Percentiles rank a stretch among this genome's conserved stretches.
Conservation (phyloP, 1,140 invertebrate species). For the Anoplophora glabripennis region DNA sequence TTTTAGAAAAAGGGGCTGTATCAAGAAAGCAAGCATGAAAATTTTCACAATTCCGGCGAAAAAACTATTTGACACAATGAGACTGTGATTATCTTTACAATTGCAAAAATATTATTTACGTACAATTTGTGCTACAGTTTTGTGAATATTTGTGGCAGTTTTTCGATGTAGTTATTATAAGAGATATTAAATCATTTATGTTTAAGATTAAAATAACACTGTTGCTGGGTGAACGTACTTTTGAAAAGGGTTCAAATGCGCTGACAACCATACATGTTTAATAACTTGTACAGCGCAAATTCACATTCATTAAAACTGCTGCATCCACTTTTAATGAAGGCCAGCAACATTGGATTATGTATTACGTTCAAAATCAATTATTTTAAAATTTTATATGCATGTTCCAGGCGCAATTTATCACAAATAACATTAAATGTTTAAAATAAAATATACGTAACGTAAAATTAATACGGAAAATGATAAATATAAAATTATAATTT, state of each 20-base stretch:
- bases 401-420: neutral
- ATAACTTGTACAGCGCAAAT: conserved; percentile 1
- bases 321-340: conserved; percentile 11
- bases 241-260: neutral
- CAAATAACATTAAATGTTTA: neutral
- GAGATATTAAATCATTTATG: neutral
- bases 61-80: no score
- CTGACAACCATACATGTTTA: neutral
- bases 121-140: no score
- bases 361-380: conserved; percentile 15
- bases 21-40: no score
- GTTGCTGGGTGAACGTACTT: neutral
- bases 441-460: no score
- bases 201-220: neutral
- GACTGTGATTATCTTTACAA: no score
- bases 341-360: conserved; percentile 6
- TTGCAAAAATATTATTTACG: no score
- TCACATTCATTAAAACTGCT: conserved; percentile 12
- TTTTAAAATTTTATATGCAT: conserved; percentile 9
- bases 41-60: no score
- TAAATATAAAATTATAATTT: no score
- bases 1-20: no score
- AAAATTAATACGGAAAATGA: no score
- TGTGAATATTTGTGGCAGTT: no score
- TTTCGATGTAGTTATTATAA: no score